Conservation (phyloP, 2,797 vertebrate genomes). For the Thaleichthys pacificus region DNA sequence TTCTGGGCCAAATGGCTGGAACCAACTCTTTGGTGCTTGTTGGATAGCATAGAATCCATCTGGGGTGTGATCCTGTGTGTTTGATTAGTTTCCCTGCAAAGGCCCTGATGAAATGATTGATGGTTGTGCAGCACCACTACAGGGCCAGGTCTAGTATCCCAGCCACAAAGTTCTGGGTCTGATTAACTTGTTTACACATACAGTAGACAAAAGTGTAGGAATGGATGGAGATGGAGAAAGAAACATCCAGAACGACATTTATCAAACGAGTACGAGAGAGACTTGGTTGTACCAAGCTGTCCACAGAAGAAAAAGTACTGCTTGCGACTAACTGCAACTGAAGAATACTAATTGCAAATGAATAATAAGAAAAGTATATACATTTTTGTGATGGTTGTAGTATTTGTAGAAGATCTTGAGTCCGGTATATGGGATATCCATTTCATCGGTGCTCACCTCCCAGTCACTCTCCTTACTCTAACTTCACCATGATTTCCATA, state of each 20-base stretch:
- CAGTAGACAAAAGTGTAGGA: not conserved
- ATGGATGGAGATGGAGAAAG: not conserved
- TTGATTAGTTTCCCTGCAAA: conserved; percentile 43
- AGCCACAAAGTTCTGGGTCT: conserved; percentile 51
- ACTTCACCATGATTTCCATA: conserved; percentile 34
- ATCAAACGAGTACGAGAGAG: not conserved
- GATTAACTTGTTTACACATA: conserved; percentile 67
- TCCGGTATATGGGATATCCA: too few species aligned
- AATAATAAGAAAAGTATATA: too few species aligned
- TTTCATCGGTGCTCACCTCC: not conserved
- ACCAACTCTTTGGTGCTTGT: conserved; percentile 59
- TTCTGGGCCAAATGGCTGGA: conserved; percentile 14
- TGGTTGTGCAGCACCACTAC: conserved; percentile 36
- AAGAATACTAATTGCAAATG: too few species aligned
- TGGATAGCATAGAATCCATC: conserved; percentile 31
- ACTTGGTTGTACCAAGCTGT: not conserved
- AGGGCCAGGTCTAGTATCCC: conserved; percentile 40
- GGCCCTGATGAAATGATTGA: conserved; percentile 63
- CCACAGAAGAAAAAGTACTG: too few species aligned
- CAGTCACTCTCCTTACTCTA: conserved; percentile 3
- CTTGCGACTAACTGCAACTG: too few species aligned
- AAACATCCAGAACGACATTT: not conserved
- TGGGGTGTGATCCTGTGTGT: conserved; percentile 55
- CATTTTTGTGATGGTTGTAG: too few species aligned
- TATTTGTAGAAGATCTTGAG: too few species aligned